Conservation (phyloP, 2,888 invertebrate species). For the Sympetrum striolatum region DNA sequence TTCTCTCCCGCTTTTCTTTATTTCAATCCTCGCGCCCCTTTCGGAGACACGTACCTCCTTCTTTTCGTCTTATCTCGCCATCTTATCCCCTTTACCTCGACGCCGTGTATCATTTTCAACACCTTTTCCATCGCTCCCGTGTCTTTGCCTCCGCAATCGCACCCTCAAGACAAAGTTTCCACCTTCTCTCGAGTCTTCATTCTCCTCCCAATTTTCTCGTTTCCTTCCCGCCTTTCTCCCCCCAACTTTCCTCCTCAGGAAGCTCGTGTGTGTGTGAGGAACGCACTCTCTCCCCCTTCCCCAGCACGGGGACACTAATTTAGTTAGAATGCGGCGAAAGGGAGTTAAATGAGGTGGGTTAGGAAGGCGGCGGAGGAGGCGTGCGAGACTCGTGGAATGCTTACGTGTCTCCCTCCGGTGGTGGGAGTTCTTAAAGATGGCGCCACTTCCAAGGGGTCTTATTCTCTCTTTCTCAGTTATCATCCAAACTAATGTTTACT, state of each 20-base stretch:
- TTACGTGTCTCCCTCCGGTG: not conserved
- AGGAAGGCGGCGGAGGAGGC: not conserved
- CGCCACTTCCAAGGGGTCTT: not conserved
- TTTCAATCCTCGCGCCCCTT: not conserved
- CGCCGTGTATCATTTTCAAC: not conserved
- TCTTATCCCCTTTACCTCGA: not conserved
- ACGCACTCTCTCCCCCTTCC: not conserved
- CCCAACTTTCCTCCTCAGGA: not conserved
- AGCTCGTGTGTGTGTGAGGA: not conserved
- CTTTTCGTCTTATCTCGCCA: too few relatives aligned
- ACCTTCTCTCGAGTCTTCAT: not conserved
- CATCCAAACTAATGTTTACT: not conserved
- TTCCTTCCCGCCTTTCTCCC: not conserved
- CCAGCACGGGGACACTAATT: not conserved
- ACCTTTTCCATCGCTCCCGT: not conserved
- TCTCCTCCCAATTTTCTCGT: not conserved
- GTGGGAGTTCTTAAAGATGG: not conserved
- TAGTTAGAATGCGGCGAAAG: not conserved
- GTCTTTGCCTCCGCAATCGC: not conserved
- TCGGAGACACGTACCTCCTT: not conserved
- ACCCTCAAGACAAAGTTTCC: not conserved
- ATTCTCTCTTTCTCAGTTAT: not conserved
- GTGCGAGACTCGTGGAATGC: not conserved
- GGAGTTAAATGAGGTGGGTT: not conserved
- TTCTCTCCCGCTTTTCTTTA: not conserved